Evolutionary conservation across 1,140 invertebrate species (phyloP).

Genomic region (Venustaconcha ellipsiformis): DNA sequence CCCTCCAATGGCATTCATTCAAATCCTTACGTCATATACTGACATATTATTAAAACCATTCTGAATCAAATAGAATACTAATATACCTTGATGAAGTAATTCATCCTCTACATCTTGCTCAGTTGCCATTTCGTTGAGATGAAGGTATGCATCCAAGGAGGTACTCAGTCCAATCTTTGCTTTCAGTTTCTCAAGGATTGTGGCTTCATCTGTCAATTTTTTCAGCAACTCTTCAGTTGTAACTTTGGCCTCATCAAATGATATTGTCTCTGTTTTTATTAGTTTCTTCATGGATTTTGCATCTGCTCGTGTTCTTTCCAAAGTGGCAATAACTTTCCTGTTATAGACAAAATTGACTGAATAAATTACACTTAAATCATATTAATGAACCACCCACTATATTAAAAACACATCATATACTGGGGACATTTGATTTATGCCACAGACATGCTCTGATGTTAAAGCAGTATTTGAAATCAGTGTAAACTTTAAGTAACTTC

Average conservation of each 20-base stretch:
- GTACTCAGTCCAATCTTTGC: slow-evolving; percentile 63
- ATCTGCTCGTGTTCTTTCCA: slow-evolving; percentile 65
- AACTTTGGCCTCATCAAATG: slow-evolving; percentile 63
- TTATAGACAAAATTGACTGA: slow-evolving; percentile 7
- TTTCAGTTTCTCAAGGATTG: slow-evolving; percentile 66
- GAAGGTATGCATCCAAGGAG: slow-evolving; percentile 65
- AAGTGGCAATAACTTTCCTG: slow-evolving; percentile 63
- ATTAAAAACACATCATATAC: too few relatives aligned
- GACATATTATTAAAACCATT: too few relatives aligned
- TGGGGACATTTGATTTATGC: too few relatives aligned
- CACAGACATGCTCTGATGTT: too few relatives aligned
- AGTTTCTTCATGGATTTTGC: slow-evolving; percentile 65
- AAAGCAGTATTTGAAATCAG: too few relatives aligned
- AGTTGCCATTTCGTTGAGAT: slow-evolving; percentile 64
- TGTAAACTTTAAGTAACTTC: too few relatives aligned
- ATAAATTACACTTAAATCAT: too few relatives aligned
- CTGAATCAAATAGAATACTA: background rate
- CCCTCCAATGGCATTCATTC: too few relatives aligned
- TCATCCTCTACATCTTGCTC: slow-evolving; percentile 66
- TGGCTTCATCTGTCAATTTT: slow-evolving; percentile 64
- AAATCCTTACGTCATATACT: too few relatives aligned
- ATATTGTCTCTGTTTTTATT: slow-evolving; percentile 59
- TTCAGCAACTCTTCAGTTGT: slow-evolving; percentile 60
- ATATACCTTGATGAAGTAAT: slow-evolving; percentile 61
- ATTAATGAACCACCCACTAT: too few relatives aligned